Conservation (phyloP, 2,113 vertebrate genomes). For the Cyanoramphus novaezelandiae region DNA sequence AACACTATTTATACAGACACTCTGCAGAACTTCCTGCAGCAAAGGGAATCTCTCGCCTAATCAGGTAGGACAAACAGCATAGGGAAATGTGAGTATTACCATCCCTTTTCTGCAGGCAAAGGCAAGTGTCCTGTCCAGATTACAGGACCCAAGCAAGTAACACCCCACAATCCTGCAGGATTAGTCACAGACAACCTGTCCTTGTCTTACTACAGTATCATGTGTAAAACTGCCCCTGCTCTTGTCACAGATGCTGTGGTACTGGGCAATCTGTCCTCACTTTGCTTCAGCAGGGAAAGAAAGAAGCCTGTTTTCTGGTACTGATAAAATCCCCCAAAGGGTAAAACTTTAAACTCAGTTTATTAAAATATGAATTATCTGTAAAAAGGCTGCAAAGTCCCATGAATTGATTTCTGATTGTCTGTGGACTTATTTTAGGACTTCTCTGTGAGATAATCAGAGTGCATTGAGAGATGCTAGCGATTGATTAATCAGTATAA, state of each 20-base stretch:
- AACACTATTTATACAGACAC: background rate
- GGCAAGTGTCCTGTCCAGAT: background rate
- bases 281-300: background rate
- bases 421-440: conserved; percentile 40
- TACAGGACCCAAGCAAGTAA: background rate
- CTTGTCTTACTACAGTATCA: background rate
- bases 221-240: background rate
- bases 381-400: background rate
- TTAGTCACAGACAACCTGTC: background rate
- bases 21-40: background rate
- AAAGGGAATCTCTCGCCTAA: background rate
- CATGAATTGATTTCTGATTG: conserved; percentile 48
- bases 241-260: background rate
- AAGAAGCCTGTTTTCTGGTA: background rate
- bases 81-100: background rate
- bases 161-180: background rate
- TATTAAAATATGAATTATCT: conserved; percentile 33
- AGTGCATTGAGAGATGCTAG: background rate
- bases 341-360: background rate
- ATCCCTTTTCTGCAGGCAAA: background rate
- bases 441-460: conserved; percentile 53
- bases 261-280: background rate
- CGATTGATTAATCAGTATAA: conserved; percentile 44
- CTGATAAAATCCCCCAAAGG: background rate
- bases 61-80: background rate